Conservation (phyloP, 2,797 vertebrate species). For the Eospalax fontanierii region DNA sequence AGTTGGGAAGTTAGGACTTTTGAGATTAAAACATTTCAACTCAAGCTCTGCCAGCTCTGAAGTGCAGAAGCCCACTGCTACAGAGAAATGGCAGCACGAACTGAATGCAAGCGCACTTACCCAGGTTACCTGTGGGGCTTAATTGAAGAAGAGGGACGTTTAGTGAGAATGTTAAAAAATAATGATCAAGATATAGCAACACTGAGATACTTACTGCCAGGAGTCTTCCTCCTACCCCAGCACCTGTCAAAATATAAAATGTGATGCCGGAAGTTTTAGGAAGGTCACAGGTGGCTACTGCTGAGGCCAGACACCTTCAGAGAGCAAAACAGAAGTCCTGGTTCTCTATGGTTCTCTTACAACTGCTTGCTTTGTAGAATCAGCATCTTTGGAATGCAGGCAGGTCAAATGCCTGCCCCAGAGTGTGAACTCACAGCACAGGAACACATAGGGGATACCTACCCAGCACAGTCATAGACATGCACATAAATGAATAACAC, state of each 20-base stretch:
- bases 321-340: background rate
- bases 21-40: too few species aligned
- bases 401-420: background rate
- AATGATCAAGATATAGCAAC: background rate
- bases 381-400: background rate
- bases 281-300: accelerated
- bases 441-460: too few species aligned
- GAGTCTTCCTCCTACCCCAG: background rate
- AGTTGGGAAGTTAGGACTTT: background rate
- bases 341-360: accelerated
- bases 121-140: background rate
- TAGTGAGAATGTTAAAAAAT: accelerated
- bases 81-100: background rate
- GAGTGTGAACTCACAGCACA: background rate
- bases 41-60: background rate
- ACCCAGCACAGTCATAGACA: too few species aligned
- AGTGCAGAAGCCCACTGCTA: background rate
- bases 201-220: background rate
- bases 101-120: accelerated
- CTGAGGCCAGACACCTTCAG: background rate
- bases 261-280: background rate
- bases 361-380: background rate
- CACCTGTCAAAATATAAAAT: background rate
- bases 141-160: background rate
- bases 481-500: background rate